These are phyloP conservation scores for Brachypterus glaber DNA, from an alignment of 2,888 invertebrate genomes.

Conservation along the genomic window DNA sequence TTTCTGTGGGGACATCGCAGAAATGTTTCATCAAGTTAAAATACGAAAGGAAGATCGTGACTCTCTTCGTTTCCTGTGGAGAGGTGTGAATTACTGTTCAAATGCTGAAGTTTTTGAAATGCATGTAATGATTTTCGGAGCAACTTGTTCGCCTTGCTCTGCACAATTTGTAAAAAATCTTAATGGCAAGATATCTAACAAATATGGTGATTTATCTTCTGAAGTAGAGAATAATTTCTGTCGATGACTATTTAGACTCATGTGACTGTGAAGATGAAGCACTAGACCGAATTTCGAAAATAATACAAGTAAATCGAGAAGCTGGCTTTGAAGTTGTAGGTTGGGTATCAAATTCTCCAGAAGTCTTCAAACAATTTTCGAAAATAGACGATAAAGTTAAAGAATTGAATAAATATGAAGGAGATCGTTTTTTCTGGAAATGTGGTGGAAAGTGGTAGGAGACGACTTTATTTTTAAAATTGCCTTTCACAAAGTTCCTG, in stretches of 20 bases:
- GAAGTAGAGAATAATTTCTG: slow-evolving; percentile 25
- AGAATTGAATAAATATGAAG: too few species aligned
- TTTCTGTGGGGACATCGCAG: slow-evolving; percentile 12
- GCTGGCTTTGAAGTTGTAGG: slow-evolving; percentile 21
- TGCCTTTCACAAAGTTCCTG: not conserved
- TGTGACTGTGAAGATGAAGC: slow-evolving; percentile 19
- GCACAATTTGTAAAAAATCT: slow-evolving; percentile 10
- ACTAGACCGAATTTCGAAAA: slow-evolving; percentile 10
- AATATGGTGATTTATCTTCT: too few species aligned
- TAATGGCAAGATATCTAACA: too few species aligned
- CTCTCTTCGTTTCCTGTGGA: slow-evolving; percentile 16
- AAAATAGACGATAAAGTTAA: too few species aligned
- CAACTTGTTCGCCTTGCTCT: slow-evolving; percentile 21
- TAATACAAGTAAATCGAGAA: slow-evolving; percentile 12
- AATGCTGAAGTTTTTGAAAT: slow-evolving; percentile 19
- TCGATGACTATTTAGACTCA: slow-evolving; percentile 27
- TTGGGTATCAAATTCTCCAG: too few species aligned
- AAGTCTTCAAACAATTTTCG: too few species aligned
- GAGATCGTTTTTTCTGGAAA: too few species aligned
- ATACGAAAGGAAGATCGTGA: slow-evolving; percentile 9
- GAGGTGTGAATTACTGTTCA: slow-evolving; percentile 1
- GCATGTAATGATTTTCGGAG: slow-evolving; percentile 23
- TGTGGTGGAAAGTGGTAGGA: slow-evolving; percentile 4
- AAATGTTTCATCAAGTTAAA: slow-evolving; percentile 16
- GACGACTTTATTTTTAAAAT: slow-evolving; percentile 3